Base-by-base conservation (phyloP, 2,888 invertebrate genomes). In the Perizoma affinitatum region DNA sequence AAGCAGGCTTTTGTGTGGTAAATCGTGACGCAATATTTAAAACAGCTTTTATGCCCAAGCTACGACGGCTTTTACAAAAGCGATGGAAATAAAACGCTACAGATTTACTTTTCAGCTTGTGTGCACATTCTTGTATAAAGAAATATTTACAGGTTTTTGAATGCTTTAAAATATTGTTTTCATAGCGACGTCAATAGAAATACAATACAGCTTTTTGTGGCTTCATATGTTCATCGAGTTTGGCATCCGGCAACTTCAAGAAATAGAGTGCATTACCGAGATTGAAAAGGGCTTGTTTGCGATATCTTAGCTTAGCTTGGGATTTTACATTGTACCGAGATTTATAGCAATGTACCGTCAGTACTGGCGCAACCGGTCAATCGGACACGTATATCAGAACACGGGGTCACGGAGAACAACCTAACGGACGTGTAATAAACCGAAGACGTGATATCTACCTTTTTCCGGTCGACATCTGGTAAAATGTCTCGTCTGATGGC, bases 381-480 rank as follows among this genome's bases (percentile, higher is more conserved):
- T 84, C 78, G 83, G 72, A 83, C 87, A 88, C 86, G 87, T 89
- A 83, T 82, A 80, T 80, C 77, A 75, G 77, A 75, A 74, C 70
- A 75, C 71, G 71, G 79, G 79, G 82, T 82, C 86, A 86, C 86
- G 83, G 73, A 75, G 71, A 80, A 75, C 73, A 71, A 68, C 78
- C 75, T 76, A 83, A 84, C 84, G 87, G 83, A 86, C 87, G 86
- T 84, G 85, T 84, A 85, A 88, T 90, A 90, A 90, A 90, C 82
- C 76, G 78, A 77, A 86, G 84, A 90, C 90, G 90, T 90, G 90
- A 89, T 84, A 82, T 82, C 81, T 72, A 73, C 76, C 78, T 79
- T 80, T 80, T 79, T 75, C 74, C 73, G 67, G 69, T 67, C 72
- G 70, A 77, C 77, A 76, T 80, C 75, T 75, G 73, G 66, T 67